Base-by-base conservation (phyloP, 2,888 invertebrate genomes). In the Brachyptera risi region DNA sequence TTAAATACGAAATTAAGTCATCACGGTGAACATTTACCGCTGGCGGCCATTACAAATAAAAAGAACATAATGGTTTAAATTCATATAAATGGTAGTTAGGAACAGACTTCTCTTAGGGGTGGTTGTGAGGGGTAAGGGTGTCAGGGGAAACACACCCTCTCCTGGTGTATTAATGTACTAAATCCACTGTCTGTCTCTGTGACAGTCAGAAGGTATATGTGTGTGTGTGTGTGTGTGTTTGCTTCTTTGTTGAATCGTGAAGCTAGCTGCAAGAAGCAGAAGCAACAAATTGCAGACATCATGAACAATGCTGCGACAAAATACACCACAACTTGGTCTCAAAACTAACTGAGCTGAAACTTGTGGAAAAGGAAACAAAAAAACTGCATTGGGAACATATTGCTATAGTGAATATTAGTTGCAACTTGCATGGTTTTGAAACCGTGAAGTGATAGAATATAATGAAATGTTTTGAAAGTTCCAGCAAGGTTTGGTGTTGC, bases 1-100 rank as follows among this genome's bases (percentile, higher is more conserved):
- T 38, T 62, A 62, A 62, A 59, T 59, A 59, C 56, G 59, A 62
- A 59, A 61, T 58, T 58, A 61, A 61, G 61, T 61, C 61, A 19
- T 58, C 40, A 42, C 26, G 49, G 17, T 57, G 61, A 47, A 38
- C 51, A 50, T 51, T 57, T 27, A 58, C 58, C 61, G 31, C 61
- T 5, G 35, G 58, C 51, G 60, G 56, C 35, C 57, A 51, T 27
- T 61, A 40, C 49, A 44, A 49, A 61, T 51, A 61, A 42, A 58
- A 58, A 49, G 61, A 56, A 42, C 19, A 38, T 50, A 51, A 51
- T 31, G 58, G 57, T 61, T 61, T 61, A 58, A 61, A 61, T 61
- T 58, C 58, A 57, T 61, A 61, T 61, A 61, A 58, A 61, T 61
- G 58, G 61, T 49, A 50, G 58, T 58, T 57, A 57, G 57, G 57